Base-by-base conservation (phyloP, 2,888 invertebrate genomes). In the Idaea straminata region DNA sequence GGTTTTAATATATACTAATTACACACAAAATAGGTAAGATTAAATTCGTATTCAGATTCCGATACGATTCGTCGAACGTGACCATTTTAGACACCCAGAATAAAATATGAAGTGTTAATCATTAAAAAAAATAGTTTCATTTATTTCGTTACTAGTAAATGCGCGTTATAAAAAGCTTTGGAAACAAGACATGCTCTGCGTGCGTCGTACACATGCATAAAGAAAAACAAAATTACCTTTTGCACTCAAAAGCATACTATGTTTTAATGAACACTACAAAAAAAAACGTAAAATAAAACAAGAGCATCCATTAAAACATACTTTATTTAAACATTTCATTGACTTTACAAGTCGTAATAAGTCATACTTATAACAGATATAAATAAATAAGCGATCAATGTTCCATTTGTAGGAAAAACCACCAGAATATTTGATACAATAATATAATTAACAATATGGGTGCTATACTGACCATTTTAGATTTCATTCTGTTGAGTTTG, bases 401-500 rank as follows among this genome's bases (percentile, higher is more conserved):
- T 72, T 89, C 91, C 86, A 84, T 85, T 68, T 83, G 83, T 68
- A 92, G 86, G 76, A 87, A 92, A 80, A 86, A 87, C 91, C 91
- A 92, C 93, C 93, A 93, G 83, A 89, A 84, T 67, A 91, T 77
- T 81, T 93, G 93, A 82, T 92, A 93, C 67, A 87, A 79, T 77
- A 93, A 81, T 81, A 93, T 85, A 82, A 93, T 85, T 70, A 86
- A 83, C 85, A 92, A 83, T 80, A 91, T 66, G 71, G 93, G 92
- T 77, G 86, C 76, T 71, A 89, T 89, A 94, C 95, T 94, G 92
- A 96, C 96, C 96, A 97, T 96, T 94, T 96, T 96, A 63, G 94
- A 93, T 83, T 97, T 97, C 94, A 97, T 95, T 84, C 95, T 94
- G 78, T 95, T 96, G 78, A 97, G 87, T 87, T 96, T 97, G 72